Evolutionary conservation across 2,797 vertebrate species (phyloP), one percentile per base, ranked within the genome.

Genomic region (Toxotes lorentzi): DNA sequence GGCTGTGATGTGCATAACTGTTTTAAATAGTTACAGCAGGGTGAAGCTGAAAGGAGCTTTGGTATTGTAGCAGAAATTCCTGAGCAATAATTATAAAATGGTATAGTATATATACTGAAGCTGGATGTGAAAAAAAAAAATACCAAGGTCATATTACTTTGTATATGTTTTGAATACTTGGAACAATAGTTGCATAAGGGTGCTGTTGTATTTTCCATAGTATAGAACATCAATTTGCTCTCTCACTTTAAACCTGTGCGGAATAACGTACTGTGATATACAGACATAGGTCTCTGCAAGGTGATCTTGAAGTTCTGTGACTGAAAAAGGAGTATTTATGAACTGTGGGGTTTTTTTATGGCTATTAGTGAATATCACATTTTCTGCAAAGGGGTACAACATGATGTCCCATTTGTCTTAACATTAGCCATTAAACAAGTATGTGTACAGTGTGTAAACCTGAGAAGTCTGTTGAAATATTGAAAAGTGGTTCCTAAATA

Each of bases 11-110:
- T 66, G 75, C 85, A 51, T 19, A 65, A 58, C 70, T 64, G 54
- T 84, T 80, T 80, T 63, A 73, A 88, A 76, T 79, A 56, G 63
- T 54, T 81, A 67, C 27, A 50, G 63, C 43, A 72, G 69, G 47
- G 40, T 16, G 40, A 41, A 70, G 57, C 34, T 67, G 35, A 47
- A 57, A 72, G 35, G 17, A 40, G 57, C 56, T 27, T 41, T 21
- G 43, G n/a, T 62, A 43, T 80, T 81, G 27, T 57, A 40, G 70
- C 54, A 35, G 27, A 67, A 75, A 64, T 43, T 41, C 53, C 24
- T 53, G 7, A 50, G 73, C 47, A 53, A 59, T 77, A 69, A 45
- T 50, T 4, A 51, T 43, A 48, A 14, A 38, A 73, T 21, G 21
- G 14, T 40, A 12, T 11, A 48, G 23, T 8, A 68, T 27, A 56